phyloP scores from a whole-genome alignment of 2,888 invertebrate species.

The Mythimna vitellina region DNA sequence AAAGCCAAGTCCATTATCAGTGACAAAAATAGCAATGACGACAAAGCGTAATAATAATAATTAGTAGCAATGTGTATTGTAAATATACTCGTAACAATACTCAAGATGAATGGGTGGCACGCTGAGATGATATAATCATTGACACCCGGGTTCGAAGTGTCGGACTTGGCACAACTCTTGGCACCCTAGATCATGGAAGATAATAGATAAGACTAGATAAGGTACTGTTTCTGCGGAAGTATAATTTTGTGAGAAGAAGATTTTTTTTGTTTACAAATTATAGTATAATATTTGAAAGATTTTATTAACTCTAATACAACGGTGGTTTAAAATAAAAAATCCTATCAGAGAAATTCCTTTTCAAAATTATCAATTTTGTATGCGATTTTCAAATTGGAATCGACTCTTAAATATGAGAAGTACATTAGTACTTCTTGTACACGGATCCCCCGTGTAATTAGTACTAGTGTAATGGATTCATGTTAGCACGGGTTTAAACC shows the following conservation, averaged over 20 bases:
- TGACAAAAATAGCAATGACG: not conserved
- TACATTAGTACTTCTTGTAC: no score
- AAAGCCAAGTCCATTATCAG: not conserved
- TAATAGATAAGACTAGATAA: not conserved
- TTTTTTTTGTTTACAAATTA: no score
- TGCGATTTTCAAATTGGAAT: no score
- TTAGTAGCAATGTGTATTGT: constrained; percentile 25
- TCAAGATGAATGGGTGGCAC: constrained; percentile 20
- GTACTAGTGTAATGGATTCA: no score
- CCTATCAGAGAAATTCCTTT: no score
- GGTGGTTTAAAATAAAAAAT: no score
- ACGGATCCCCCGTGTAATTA: no score
- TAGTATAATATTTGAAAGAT: no score
- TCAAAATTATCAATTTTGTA: no score
- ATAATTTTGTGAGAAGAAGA: not conserved
- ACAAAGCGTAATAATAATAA: constrained; percentile 1
- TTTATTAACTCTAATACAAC: no score
- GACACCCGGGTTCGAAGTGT: constrained; percentile 4
- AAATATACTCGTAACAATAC: constrained; percentile 11
- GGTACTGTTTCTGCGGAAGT: not conserved
- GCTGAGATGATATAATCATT: constrained; percentile 33
- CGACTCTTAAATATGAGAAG: no score
- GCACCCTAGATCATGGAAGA: not conserved
- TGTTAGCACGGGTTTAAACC: no score
- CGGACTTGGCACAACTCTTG: constrained; percentile 26